Evolutionary conservation across 2,888 invertebrate genomes (phyloP).

Genomic region (Cephus pulcher): DNA sequence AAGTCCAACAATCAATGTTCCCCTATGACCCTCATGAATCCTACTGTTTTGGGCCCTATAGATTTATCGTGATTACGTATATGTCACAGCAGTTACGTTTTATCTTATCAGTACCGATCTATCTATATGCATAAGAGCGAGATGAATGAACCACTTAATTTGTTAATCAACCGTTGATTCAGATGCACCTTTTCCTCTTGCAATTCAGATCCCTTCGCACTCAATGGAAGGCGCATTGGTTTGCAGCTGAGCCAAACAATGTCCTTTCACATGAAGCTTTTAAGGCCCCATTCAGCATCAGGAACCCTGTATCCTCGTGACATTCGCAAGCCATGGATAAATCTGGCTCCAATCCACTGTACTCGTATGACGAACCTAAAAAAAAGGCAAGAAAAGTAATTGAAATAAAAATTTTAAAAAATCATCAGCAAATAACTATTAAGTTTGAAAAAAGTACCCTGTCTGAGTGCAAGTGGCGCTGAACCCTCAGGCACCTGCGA

Average conservation of each 20-base stretch:
- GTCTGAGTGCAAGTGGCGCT: neutral
- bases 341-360: neutral
- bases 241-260: constrained; percentile 65
- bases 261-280: constrained; percentile 65
- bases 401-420: neutral
- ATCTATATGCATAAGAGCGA: constrained; percentile 19
- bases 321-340: constrained; percentile 14
- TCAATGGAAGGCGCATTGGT: constrained; percentile 46
- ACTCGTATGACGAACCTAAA: neutral
- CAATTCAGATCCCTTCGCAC: constrained; percentile 37
- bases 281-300: constrained; percentile 56
- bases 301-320: constrained; percentile 26
- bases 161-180: constrained; percentile 64
- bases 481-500: neutral
- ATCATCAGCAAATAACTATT: neutral
- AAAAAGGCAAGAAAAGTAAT: neutral
- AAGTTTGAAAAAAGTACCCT: neutral
- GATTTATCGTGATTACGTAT: neutral
- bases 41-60: neutral
- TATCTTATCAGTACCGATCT: neutral
- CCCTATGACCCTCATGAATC: neutral
- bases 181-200: constrained; percentile 59
- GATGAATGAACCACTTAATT: constrained; percentile 64
- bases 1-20: neutral
- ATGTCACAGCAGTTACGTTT: neutral